A percentile compares a stretch with the other conserved stretches of the same genome.
Evolutionary conservation across 1,140 invertebrate species (phyloP).

Genomic region (Acromyrmex echinatior): DNA sequence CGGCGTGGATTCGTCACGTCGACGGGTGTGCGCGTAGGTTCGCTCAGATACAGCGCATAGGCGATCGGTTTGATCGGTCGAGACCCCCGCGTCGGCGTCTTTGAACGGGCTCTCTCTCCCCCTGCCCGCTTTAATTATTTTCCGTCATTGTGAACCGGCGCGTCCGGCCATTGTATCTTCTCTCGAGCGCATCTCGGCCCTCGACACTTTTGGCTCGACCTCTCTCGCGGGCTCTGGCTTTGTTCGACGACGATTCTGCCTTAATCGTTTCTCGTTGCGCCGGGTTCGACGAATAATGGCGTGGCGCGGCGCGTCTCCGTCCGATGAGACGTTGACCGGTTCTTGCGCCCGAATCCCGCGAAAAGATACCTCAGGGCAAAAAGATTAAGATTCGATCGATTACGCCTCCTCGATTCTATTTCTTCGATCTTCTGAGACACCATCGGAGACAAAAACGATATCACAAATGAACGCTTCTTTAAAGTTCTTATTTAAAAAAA

Average conservation of each 20-base stretch:
- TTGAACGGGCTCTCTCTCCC: slow-evolving; percentile 72
- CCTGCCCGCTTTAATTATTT: slow-evolving; percentile 80
- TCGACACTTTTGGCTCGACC: slow-evolving; percentile 65
- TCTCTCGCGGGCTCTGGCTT: slow-evolving; percentile 63
- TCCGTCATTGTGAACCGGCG: slow-evolving; percentile 78
- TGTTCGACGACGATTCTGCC: slow-evolving; percentile 52
- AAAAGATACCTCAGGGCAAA: neutral
- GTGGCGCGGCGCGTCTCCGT: neutral
- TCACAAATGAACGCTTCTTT: neutral
- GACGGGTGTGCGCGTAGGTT: slow-evolving; percentile 34
- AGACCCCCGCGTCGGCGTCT: slow-evolving; percentile 76
- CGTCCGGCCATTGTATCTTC: slow-evolving; percentile 75
- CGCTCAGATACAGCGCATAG: slow-evolving; percentile 25
- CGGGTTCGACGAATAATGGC: slow-evolving; percentile 50
- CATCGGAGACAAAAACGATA: neutral
- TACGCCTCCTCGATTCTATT: slow-evolving; percentile 1
- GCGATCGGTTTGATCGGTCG: slow-evolving; percentile 73
- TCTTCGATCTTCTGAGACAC: neutral
- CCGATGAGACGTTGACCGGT: slow-evolving; percentile 23
- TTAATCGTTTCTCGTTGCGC: slow-evolving; percentile 48
- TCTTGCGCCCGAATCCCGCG: slow-evolving; percentile 41
- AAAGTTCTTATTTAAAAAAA: neutral
- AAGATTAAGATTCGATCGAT: slow-evolving; percentile 37
- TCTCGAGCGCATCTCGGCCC: slow-evolving; percentile 2
- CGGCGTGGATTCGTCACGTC: slow-evolving; percentile 60